Conservation (phyloP, 2,797 vertebrate species). For the Synanceia verrucosa region DNA sequence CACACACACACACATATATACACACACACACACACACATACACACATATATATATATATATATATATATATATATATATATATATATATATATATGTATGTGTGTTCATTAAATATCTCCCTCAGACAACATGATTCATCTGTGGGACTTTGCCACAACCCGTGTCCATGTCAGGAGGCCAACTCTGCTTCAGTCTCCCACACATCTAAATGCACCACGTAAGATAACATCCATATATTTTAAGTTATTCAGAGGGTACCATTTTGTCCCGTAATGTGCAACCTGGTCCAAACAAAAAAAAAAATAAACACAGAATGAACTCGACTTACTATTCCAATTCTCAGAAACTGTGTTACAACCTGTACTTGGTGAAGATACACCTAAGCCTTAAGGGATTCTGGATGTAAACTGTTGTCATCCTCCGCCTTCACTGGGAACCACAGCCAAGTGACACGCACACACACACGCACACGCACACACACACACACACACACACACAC, state of each 20-base stretch:
- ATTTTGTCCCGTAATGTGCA: not conserved
- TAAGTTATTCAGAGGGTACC: conserved; percentile 12
- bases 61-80: too few relatives aligned
- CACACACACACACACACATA: too few relatives aligned
- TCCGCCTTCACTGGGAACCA: conserved; percentile 33
- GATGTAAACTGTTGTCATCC: conserved; percentile 45
- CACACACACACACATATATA: too few relatives aligned
- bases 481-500: not conserved
- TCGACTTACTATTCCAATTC: conserved; percentile 6
- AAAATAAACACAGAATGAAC: conserved; percentile 9
- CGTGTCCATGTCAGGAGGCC: conserved; percentile 4
- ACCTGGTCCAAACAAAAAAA: not conserved
- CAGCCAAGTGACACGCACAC: conserved; percentile 31
- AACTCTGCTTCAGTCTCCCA: conserved; percentile 3
- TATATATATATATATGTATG: too few relatives aligned
- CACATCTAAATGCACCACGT: conserved; percentile 9
- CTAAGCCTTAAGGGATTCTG: conserved; percentile 46
- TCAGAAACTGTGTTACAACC: conserved; percentile 27
- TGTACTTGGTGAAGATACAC: conserved; percentile 51
- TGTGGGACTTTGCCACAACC: conserved; percentile 2
- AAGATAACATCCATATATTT: conserved; percentile 3
- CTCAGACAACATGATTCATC: not conserved
- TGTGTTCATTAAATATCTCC: not conserved
- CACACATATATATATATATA: too few relatives aligned
- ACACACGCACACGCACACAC: conserved; percentile 6